Conservation (phyloP, 1,140 invertebrate genomes). For the Globodera ellingtonae region DNA sequence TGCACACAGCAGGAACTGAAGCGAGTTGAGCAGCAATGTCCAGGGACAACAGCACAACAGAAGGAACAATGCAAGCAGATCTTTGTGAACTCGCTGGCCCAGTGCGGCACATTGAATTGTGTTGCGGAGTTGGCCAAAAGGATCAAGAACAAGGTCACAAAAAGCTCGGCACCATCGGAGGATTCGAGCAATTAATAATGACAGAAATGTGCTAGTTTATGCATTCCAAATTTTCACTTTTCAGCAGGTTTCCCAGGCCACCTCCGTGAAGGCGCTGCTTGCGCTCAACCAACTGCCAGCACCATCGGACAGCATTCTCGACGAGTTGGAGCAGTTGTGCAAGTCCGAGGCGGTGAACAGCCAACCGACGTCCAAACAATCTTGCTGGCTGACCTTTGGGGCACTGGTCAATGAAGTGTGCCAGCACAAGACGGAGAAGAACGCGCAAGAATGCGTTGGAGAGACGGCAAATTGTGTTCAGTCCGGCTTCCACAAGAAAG, state of each 20-base stretch:
- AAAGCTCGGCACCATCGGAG: background rate
- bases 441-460: conserved; percentile 25
- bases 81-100: conserved; percentile 45
- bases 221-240: background rate
- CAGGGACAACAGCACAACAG: conserved; percentile 2
- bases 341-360: conserved; percentile 35
- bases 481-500: conserved; percentile 33
- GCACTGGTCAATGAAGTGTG: conserved; percentile 44
- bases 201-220: background rate
- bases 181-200: background rate
- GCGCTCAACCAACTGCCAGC: conserved; percentile 36
- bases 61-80: conserved; percentile 22
- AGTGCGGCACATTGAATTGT: conserved; percentile 46
- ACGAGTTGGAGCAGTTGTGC: conserved; percentile 33
- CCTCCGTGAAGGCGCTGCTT: conserved; percentile 36
- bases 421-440: conserved; percentile 33
- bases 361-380: conserved; percentile 32
- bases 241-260: conserved; percentile 27
- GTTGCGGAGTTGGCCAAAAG: conserved; percentile 39
- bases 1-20: conserved; percentile 41
- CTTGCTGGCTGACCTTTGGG: conserved; percentile 45
- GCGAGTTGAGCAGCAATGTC: conserved; percentile 30
- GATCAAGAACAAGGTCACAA: conserved; percentile 28
- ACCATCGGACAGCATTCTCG: conserved; percentile 42
- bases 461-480: conserved; percentile 16